Evolutionary conservation across 2,113 vertebrate genomes (phyloP).

Genomic region (Dasypus novemcinctus): DNA sequence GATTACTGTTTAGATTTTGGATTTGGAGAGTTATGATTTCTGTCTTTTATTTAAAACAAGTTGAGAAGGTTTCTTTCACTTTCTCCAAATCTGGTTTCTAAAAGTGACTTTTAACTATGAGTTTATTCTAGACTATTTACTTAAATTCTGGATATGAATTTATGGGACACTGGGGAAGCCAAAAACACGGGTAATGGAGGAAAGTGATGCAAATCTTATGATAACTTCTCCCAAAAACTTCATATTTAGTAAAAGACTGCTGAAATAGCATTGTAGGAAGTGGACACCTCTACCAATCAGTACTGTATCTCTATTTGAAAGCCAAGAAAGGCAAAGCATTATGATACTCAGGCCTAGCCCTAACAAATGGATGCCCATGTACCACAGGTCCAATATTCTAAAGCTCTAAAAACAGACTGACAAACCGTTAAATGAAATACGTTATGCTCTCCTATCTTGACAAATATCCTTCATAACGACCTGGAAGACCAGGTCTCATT

Average conservation of each 20-base stretch:
- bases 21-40: not conserved
- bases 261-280: not conserved
- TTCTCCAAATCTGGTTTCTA: constrained; percentile 17
- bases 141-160: not conserved
- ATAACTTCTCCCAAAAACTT: not conserved
- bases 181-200: not conserved
- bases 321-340: constrained; percentile 2
- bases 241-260: not conserved
- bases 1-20: not conserved
- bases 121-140: constrained; percentile 34
- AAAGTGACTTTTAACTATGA: constrained; percentile 13
- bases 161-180: not conserved
- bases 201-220: not conserved
- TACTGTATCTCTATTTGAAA: constrained; percentile 20
- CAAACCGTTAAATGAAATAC: not conserved
- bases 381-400: not conserved
- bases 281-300: not conserved
- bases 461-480: not conserved
- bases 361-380: not conserved
- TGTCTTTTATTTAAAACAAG: not conserved
- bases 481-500: not conserved
- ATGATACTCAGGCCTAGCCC: not conserved
- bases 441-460: not conserved
- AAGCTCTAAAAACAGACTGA: not conserved
- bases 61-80: not conserved